Evolutionary conservation across 2,113 vertebrate species (phyloP).

Genomic region (Cercopithecus mona): DNA sequence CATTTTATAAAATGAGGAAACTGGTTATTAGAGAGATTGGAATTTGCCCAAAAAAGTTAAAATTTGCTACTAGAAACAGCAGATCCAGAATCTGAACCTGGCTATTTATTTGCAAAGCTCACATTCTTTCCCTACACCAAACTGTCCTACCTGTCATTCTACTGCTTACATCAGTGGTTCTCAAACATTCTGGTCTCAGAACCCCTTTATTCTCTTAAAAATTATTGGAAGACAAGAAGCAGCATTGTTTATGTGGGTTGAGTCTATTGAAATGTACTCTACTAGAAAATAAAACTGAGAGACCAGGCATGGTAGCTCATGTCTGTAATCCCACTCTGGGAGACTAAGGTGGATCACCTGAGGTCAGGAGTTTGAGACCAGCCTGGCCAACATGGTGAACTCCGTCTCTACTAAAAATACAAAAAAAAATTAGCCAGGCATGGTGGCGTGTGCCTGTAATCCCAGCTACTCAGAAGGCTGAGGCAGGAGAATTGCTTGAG

Average conservation of each 20-base stretch:
- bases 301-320: no score
- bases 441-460: no score
- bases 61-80: not conserved
- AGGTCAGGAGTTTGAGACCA: no score
- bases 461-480: no score
- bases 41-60: not conserved
- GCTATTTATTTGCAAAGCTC: accelerated
- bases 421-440: no score
- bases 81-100: not conserved
- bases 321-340: no score
- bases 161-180: not conserved
- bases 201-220: not conserved
- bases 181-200: not conserved
- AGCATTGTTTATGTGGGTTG: not conserved
- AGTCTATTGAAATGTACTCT: not conserved
- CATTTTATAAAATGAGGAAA: not conserved
- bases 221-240: not conserved
- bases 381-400: no score
- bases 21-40: not conserved
- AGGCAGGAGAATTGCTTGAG: no score
- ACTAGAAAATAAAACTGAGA: not conserved
- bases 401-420: no score
- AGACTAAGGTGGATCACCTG: no score
- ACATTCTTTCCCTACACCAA: no score
- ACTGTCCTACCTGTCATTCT: accelerated